These are phyloP conservation scores for Drosophila kanekoi DNA, from an alignment of 2,888 invertebrate species.

Conservation along the genomic window DNA sequence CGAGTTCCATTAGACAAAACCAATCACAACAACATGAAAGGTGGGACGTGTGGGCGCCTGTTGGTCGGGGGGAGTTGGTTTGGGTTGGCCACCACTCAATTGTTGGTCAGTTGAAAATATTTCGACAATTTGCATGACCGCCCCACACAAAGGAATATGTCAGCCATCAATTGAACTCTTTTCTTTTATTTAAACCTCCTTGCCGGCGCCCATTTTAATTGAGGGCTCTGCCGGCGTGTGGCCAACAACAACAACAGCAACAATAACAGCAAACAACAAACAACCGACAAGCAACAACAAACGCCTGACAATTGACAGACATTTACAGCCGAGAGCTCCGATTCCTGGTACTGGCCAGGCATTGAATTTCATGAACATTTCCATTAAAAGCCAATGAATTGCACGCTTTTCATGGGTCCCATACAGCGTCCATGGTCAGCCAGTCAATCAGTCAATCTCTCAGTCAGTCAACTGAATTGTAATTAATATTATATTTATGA, in stretches of 20 bases:
- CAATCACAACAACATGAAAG: constrained; percentile 75
- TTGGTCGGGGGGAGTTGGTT: neutral
- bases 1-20: constrained; percentile 84
- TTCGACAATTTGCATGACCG: constrained; percentile 79
- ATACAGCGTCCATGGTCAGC: constrained; percentile 22
- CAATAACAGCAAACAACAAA: constrained; percentile 38
- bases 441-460: constrained; percentile 25
- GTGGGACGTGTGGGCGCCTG: constrained; percentile 31
- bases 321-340: constrained; percentile 36
- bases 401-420: constrained; percentile 40
- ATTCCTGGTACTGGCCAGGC: constrained; percentile 32
- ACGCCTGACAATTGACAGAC: constrained; percentile 65
- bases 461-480: constrained; percentile 40
- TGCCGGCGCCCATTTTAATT: constrained; percentile 72
- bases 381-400: constrained; percentile 57
- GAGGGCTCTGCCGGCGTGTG: constrained; percentile 74
- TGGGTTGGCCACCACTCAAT: constrained; percentile 61
- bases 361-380: constrained; percentile 65
- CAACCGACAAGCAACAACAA: constrained; percentile 43
- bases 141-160: constrained; percentile 73
- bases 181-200: constrained; percentile 52
- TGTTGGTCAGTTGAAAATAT: constrained; percentile 79
- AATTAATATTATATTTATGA: constrained; percentile 72
- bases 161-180: constrained; percentile 81
- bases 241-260: constrained; percentile 54